These are phyloP conservation scores for Neodiprion virginianus DNA, from an alignment of 1,140 invertebrate species.

Conservation along the genomic window DNA sequence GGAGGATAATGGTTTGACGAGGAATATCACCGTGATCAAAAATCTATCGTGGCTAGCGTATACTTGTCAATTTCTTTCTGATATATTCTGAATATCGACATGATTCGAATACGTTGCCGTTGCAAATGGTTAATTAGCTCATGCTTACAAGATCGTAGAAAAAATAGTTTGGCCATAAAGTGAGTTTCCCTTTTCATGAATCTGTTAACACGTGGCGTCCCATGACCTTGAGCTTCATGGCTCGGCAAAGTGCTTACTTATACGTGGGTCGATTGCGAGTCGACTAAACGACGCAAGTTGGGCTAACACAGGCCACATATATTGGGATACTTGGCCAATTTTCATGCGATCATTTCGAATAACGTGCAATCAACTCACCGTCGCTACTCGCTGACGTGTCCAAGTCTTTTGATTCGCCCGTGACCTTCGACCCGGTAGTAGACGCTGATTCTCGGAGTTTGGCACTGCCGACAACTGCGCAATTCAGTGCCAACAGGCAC, in stretches of 20 bases:
- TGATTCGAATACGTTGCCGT: no score
- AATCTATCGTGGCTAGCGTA: no score
- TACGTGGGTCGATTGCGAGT: not conserved
- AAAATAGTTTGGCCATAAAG: no score
- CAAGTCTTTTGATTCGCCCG: slow-evolving; percentile 32
- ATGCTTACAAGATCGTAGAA: no score
- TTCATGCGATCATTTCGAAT: not conserved
- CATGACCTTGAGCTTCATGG: not conserved
- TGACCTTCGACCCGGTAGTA: slow-evolving; percentile 20
- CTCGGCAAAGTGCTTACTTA: not conserved
- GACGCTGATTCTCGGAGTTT: slow-evolving; percentile 3
- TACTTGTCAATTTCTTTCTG: no score
- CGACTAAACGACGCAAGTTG: not conserved
- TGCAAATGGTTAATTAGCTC: no score
- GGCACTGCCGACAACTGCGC: not conserved
- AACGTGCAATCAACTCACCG: slow-evolving; percentile 33
- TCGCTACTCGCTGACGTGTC: slow-evolving; percentile 39
- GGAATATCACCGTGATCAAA: no score
- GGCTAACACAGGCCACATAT: not conserved
- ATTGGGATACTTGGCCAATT: not conserved
- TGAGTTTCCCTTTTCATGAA: no score
- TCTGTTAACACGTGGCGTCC: no score
- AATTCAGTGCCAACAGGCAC: not conserved
- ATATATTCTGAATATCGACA: no score
- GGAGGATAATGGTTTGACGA: no score